Evolutionary conservation across 1,140 invertebrate species (phyloP).

Genomic region (fruit fly (Drosophila melanogaster)): DNA sequence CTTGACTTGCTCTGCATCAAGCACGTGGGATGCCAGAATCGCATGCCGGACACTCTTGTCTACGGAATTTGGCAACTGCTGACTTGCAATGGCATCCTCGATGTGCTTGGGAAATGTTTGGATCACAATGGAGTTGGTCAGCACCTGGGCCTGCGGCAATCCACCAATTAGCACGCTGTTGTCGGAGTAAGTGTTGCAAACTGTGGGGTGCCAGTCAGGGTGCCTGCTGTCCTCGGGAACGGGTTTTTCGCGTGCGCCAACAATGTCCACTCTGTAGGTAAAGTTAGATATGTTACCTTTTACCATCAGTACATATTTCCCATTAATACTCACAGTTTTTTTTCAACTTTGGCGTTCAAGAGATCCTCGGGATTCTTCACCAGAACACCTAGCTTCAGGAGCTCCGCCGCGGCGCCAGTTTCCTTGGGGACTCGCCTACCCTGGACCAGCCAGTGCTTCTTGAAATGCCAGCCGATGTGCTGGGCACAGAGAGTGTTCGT

Average conservation of each 20-base stretch:
- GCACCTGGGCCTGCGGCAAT: conserved; percentile 88
- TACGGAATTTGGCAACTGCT: conserved; percentile 85
- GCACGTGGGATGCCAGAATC: conserved; percentile 89
- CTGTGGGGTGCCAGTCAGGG: conserved; percentile 87
- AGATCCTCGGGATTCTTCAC: conserved; percentile 56
- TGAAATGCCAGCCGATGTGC: conserved; percentile 89
- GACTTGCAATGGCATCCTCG: conserved; percentile 84
- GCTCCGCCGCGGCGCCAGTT: conserved; percentile 85
- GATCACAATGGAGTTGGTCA: conserved; percentile 90
- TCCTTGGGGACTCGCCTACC: conserved; percentile 86
- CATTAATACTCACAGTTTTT: conserved; percentile 54
- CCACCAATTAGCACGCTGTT: conserved; percentile 89
- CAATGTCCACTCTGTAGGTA: conserved; percentile 83
- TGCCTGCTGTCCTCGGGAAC: conserved; percentile 86
- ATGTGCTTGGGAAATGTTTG: conserved; percentile 87
- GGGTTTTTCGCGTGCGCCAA: conserved; percentile 84
- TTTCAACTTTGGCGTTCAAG: conserved; percentile 23
- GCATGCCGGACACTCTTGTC: conserved; percentile 86
- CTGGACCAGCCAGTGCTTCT: conserved; percentile 88
- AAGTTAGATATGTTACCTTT: neutral
- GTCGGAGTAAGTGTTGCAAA: conserved; percentile 87
- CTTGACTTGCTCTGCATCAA: conserved; percentile 91
- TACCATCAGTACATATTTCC: neutral
- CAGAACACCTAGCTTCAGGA: conserved; percentile 75
- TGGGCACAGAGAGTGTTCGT: conserved; percentile 87